Conservation (phyloP, 2,113 vertebrate genomes). For the Caloenas nicobarica region DNA sequence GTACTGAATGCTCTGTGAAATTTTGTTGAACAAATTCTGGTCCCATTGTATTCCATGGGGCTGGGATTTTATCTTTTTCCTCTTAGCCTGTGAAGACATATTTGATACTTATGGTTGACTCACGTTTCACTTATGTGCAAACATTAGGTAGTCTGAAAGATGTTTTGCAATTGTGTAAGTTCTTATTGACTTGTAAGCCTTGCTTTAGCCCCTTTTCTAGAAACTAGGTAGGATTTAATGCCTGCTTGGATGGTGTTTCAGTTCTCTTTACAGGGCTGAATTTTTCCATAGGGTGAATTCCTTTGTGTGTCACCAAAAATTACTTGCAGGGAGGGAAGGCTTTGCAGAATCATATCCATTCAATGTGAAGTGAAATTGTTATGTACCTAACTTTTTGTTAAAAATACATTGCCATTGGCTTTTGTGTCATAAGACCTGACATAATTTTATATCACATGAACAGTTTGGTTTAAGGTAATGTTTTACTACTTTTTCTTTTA, state of each 20-base stretch:
- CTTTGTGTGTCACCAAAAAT: not conserved
- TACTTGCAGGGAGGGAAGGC: not conserved
- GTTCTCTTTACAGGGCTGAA: not conserved
- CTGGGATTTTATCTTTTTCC: not conserved
- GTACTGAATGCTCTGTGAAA: not conserved
- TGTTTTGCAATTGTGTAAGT: not conserved
- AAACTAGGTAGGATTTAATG: not conserved
- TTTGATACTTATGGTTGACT: not conserved
- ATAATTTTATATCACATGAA: not conserved
- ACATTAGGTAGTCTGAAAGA: not conserved
- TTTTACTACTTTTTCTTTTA: not conserved
- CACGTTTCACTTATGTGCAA: not conserved
- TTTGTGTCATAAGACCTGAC: not conserved
- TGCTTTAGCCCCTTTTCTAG: not conserved
- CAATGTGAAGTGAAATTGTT: not conserved
- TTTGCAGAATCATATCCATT: not conserved
- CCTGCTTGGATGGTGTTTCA: not conserved
- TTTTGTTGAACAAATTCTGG: not conserved
- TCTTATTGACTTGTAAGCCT: not conserved
- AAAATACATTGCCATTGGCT: not conserved
- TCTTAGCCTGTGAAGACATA: not conserved
- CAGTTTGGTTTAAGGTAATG: not conserved
- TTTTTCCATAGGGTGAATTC: not conserved
- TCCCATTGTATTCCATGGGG: fast-evolving
- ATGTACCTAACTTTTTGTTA: not conserved